Evolutionary conservation across 2,797 vertebrate species (phyloP), one percentile per base, ranked within the genome.

Genomic region (Acanthornis magna): DNA sequence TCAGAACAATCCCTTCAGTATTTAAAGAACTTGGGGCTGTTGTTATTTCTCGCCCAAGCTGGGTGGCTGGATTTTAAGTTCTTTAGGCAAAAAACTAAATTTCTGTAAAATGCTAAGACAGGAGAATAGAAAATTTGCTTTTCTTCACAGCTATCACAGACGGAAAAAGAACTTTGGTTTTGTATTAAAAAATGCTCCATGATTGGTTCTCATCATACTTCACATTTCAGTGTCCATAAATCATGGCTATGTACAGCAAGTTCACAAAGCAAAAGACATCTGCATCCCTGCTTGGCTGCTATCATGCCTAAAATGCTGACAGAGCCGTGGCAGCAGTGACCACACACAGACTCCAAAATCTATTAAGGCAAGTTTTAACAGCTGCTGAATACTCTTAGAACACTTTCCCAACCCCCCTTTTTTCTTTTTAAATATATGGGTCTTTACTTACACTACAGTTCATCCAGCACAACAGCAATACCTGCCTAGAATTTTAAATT

Each of bases 291-390:
- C 63, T 38, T 92, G 79, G 88, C 66, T 93, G 75, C 48, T 81
- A 63, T 50, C 20, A 0, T 27, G 80, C 63, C 73, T 51, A 62
- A 93, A 62, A 83, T 7, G 43, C 82, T 88, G 89, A 80, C 68
- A 79, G 55, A 91, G 74, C 51, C 79, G 53, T 2, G 30, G 71
- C 83, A 95, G 88, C 76, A 90, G 48, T 85, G 94, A 71, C 93
- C 94, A 96, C 95, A 96, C 94, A 95, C 89, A 92, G 82, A 75
- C 70, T 91, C 21, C 38, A 86, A 40, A 66, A 91, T 70, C 77
- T 67, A 87, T 45, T 66, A 70, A 63, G 74, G 42, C 87, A 88
- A 92, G 77, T 92, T 82, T 75, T 57, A 94, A 90, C 67, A 93
- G 63, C 73, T 73, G 81, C 23, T 40, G 65, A 91, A 82, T 60